phyloP scores from a whole-genome alignment of 2,113 vertebrate species.

The Danionella cerebrum region DNA sequence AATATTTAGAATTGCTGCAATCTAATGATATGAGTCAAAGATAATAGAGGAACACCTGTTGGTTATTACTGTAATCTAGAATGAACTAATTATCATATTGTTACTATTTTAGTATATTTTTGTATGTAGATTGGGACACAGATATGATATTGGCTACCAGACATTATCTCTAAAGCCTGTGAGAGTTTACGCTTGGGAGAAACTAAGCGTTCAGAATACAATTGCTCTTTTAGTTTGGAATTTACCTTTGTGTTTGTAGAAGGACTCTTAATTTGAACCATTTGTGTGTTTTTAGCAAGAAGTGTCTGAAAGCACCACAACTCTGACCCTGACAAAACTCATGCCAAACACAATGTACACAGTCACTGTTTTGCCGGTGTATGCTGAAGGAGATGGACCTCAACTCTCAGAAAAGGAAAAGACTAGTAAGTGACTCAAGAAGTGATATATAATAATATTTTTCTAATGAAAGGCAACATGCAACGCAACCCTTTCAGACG shows the following conservation, averaged over 20 bases:
- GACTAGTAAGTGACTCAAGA: constrained; percentile 73
- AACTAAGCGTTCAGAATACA: constrained; percentile 25
- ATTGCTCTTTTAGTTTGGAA: background rate
- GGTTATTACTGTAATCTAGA: too few species aligned
- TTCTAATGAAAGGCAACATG: too few species aligned
- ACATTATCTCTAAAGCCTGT: background rate
- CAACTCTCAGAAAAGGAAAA: constrained; percentile 73
- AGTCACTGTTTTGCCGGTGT: constrained; percentile 82
- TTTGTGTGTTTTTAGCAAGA: constrained; percentile 62
- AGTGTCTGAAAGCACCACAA: constrained; percentile 88
- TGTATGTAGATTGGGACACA: too few species aligned
- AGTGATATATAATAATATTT: too few species aligned
- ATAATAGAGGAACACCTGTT: too few species aligned
- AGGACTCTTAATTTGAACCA: background rate
- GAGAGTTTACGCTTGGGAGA: constrained; percentile 2
- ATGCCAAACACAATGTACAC: constrained; percentile 79
- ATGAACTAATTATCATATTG: too few species aligned
- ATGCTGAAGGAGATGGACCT: constrained; percentile 85
- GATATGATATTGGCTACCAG: too few species aligned
- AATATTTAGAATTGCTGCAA: background rate
- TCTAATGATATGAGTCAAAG: too few species aligned
- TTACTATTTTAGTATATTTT: too few species aligned
- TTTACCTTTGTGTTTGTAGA: constrained; percentile 18
- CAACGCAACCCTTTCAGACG: too few species aligned
- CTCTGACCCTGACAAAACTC: constrained; percentile 73